Base-by-base conservation (phyloP, 2,888 invertebrate species). In the Oegoconia quadripuncta region DNA sequence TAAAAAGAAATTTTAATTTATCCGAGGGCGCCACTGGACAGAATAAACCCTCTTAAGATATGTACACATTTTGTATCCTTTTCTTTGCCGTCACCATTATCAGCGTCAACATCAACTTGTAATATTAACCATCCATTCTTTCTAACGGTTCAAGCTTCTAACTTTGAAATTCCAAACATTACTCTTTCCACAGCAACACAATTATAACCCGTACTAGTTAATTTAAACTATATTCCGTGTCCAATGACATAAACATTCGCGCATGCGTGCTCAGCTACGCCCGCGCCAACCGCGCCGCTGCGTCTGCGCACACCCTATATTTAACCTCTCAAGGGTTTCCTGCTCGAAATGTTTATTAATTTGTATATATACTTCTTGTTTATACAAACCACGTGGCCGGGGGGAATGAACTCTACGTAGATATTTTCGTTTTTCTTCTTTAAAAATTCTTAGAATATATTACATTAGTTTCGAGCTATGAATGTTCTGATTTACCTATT, bases 301-400 rank as follows among this genome's bases (percentile, higher is more conserved):
- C 74, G 81, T 80, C 78, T 78, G 74, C 71, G 64, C 74, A 56
- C 66, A 62, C 55, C 73, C 76, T 77, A 81, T 81, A 81, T 81
- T 74, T 83, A 84, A 65, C 75, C 64, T 64, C 74, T 72, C 70
- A 76, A 84, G 83, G 76, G 80, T 76, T 84, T 81, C 77, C 80
- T 82, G 72, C 68, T 64, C 56, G 62, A 67, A 70, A 74, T 73
- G 74, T 76, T 80, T 83, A 79, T 77, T 75, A 77, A 80, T 79
- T 80, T 78, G 69, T 74, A 73, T 71, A 58, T 70, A 70, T 68
- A 68, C 67, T 59, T 65, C 76, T 80, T 80, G 81, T 80, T 84
- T 79, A 80, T 74, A 53, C 56, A 46, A 52, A 63, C 74, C 83
- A 83, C 81, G 80, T 80, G 82, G 69, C 63, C 42, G 48, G 48